A percentile compares a stretch with the other conserved stretches of the same genome.
These are phyloP conservation scores for Erannis defoliaria DNA, from an alignment of 2,888 invertebrate species.

Conservation along the genomic window DNA sequence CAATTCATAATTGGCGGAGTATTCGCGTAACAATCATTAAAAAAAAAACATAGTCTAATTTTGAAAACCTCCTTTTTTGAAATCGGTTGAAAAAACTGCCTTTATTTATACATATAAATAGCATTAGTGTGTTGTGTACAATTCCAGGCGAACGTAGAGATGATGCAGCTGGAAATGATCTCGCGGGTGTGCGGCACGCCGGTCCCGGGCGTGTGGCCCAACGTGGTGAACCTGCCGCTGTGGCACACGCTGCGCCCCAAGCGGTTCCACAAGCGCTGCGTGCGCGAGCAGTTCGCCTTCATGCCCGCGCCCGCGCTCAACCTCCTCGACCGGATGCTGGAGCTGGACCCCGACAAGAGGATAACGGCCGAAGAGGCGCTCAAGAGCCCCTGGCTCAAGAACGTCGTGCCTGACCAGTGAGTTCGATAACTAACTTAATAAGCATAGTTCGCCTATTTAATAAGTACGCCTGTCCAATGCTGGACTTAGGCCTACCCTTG, in stretches of 20 bases:
- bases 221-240: slow-evolving; percentile 96
- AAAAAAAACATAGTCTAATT: too few species aligned
- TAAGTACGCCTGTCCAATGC: too few species aligned
- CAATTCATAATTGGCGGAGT: too few species aligned
- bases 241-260: slow-evolving; percentile 97
- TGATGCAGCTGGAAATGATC: slow-evolving; percentile 97
- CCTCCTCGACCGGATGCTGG: slow-evolving; percentile 97
- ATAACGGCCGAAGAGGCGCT: slow-evolving; percentile 98
- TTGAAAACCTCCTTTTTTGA: too few species aligned
- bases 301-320: slow-evolving; percentile 96
- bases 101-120: too few species aligned
- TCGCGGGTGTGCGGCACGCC: slow-evolving; percentile 98
- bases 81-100: too few species aligned
- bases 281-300: slow-evolving; percentile 97
- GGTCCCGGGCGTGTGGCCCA: slow-evolving; percentile 98
- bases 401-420: slow-evolving; percentile 96
- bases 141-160: slow-evolving; percentile 94
- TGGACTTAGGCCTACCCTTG: too few species aligned
- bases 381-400: slow-evolving; percentile 96
- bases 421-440: too few species aligned
- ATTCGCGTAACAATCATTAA: too few species aligned
- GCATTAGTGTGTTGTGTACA: neutral
- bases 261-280: slow-evolving; percentile 94
- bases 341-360: slow-evolving; percentile 96
- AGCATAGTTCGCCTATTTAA: too few species aligned